These are phyloP conservation scores for Silurus meridionalis DNA, from an alignment of 2,113 vertebrate species.

Conservation along the genomic window DNA sequence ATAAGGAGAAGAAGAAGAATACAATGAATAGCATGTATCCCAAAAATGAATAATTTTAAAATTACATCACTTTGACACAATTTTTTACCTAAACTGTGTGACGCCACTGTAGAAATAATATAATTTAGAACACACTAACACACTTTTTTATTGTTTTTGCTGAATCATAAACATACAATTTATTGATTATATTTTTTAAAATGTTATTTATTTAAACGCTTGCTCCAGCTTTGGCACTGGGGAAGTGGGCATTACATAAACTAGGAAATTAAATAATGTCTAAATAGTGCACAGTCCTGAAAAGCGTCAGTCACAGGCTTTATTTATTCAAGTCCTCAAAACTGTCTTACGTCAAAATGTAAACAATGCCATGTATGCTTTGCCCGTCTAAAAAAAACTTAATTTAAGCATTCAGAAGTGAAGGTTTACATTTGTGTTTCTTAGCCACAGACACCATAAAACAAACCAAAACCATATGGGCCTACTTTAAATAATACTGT, in stretches of 20 bases:
- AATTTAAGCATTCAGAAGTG: neutral
- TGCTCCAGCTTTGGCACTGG: neutral
- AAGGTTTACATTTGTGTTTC: neutral
- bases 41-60: too few species aligned
- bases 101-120: too few species aligned
- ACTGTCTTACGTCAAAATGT: slow-evolving; percentile 42
- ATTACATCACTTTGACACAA: too few species aligned
- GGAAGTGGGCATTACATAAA: neutral
- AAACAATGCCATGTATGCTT: slow-evolving; percentile 23
- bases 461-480: neutral
- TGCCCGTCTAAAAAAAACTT: neutral
- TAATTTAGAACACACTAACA: too few species aligned
- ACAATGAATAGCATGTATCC: too few species aligned
- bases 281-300: slow-evolving; percentile 29
- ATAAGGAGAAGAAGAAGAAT: too few species aligned
- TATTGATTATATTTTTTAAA: too few species aligned
- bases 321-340: slow-evolving; percentile 37
- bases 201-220: neutral
- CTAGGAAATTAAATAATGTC: slow-evolving; percentile 11
- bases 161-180: too few species aligned
- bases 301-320: slow-evolving; percentile 36
- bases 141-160: too few species aligned
- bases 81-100: too few species aligned
- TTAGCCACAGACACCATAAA: neutral
- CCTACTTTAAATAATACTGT: neutral